These are phyloP conservation scores for Molossus alvarezi DNA, from an alignment of 2,797 vertebrate genomes.

Conservation along the genomic window DNA sequence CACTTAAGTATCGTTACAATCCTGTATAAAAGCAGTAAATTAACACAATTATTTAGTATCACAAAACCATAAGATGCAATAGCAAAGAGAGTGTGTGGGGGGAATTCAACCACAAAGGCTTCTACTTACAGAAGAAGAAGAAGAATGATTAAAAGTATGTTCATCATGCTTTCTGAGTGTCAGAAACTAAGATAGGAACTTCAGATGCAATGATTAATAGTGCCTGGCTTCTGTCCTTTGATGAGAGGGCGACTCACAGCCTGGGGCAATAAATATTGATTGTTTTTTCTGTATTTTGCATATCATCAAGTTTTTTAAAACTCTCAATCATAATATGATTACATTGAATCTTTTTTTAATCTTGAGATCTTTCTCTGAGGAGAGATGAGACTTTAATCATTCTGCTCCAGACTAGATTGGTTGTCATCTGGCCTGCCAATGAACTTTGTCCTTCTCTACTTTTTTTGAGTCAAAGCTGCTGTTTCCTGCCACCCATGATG, in stretches of 20 bases:
- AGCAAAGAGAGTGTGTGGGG: not conserved
- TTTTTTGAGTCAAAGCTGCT: not conserved
- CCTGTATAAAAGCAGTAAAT: slow-evolving; percentile 33
- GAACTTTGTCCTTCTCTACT: not conserved
- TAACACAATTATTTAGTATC: not conserved
- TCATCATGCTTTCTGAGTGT: not conserved
- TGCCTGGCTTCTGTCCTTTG: not conserved
- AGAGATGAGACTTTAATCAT: not conserved
- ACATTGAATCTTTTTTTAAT: slow-evolving; percentile 19
- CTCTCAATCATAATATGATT: not conserved
- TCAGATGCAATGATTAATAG: not conserved
- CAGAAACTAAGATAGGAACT: not conserved
- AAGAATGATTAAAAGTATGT: not conserved
- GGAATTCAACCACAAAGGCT: slow-evolving; percentile 1
- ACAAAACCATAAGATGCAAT: not conserved
- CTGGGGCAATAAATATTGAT: not conserved
- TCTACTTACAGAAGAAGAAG: not conserved
- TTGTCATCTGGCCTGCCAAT: not conserved
- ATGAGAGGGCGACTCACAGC: not conserved
- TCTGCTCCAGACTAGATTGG: not conserved
- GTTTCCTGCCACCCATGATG: not conserved
- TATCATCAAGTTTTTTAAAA: slow-evolving; percentile 35
- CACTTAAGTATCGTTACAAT: not conserved
- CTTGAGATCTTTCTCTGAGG: slow-evolving; percentile 47
- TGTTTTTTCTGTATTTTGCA: not conserved